These are phyloP conservation scores for Sebastes aleutianus DNA, from an alignment of 2,797 vertebrate genomes.

Conservation along the genomic window DNA sequence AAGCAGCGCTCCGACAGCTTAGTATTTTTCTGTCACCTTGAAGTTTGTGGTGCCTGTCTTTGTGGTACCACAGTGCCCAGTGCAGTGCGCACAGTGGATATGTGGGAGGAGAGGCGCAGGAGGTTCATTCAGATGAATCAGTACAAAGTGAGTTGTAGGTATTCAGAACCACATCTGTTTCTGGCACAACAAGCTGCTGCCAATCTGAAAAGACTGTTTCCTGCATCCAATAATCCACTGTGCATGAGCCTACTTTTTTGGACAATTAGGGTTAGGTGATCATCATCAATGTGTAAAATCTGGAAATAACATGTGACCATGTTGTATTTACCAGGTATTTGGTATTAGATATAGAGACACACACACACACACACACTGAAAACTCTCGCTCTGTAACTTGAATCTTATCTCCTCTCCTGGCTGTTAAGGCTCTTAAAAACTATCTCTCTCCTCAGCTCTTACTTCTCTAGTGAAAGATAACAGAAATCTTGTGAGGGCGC, in stretches of 20 bases:
- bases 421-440: conserved; percentile 5
- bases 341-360: background rate
- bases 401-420: conserved; percentile 3
- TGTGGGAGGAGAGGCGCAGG: background rate
- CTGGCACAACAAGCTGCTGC: too few species aligned
- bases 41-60: background rate
- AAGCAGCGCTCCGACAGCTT: background rate
- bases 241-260: background rate
- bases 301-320: background rate
- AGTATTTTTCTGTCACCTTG: background rate
- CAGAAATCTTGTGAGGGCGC: background rate
- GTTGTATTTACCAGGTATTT: background rate
- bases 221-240: background rate
- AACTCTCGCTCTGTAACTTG: background rate
- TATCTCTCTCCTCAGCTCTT: background rate
- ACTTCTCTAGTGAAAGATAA: background rate
- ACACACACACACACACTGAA: background rate
- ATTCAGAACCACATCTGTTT: background rate
- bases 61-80: background rate
- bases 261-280: background rate
- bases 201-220: background rate
- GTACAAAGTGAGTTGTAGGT: background rate
- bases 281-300: background rate
- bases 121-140: background rate
- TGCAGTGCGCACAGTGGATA: background rate